A percentile compares a stretch with the other conserved stretches of the same genome.
phyloP scores from a whole-genome alignment of 2,797 vertebrate species.

The Labroides dimidiatus region DNA sequence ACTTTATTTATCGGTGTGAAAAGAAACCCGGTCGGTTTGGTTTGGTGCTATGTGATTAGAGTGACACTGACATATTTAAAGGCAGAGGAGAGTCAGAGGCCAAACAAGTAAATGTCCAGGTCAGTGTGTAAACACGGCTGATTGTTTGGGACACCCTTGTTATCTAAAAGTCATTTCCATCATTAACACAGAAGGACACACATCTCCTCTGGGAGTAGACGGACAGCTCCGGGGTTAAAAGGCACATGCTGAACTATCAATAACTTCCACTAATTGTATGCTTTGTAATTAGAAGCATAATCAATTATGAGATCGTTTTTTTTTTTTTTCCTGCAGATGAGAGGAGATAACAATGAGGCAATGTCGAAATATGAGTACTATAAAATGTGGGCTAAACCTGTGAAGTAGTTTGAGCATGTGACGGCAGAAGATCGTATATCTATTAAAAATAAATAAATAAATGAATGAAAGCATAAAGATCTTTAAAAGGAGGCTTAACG shows the following conservation, averaged over 20 bases:
- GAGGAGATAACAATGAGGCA: constrained; percentile 48
- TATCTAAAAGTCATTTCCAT: constrained; percentile 84
- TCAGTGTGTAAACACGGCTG: constrained; percentile 75
- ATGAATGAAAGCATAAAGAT: constrained; percentile 29
- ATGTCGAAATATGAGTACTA: constrained; percentile 26
- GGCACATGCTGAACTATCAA: constrained; percentile 85
- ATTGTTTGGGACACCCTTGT: constrained; percentile 79
- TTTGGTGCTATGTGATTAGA: constrained; percentile 41
- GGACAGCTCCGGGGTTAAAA: constrained; percentile 84
- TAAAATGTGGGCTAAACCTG: constrained; percentile 24
- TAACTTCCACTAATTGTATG: constrained; percentile 86
- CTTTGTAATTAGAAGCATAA: constrained; percentile 86
- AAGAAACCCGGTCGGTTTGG: neutral
- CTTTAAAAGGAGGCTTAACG: constrained; percentile 51
- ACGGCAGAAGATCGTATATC: constrained; percentile 31
- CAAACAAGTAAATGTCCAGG: constrained; percentile 74
- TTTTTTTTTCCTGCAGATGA: constrained; percentile 67
- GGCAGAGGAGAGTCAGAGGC: constrained; percentile 42
- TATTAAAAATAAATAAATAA: neutral
- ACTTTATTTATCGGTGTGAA: neutral
- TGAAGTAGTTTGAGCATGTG: constrained; percentile 8
- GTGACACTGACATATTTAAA: constrained; percentile 40
- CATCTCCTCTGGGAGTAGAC: constrained; percentile 83
- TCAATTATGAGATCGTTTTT: constrained; percentile 84
- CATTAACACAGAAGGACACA: constrained; percentile 85